These are phyloP conservation scores for Erebia aethiops DNA, from an alignment of 2,888 invertebrate species.

Conservation along the genomic window DNA sequence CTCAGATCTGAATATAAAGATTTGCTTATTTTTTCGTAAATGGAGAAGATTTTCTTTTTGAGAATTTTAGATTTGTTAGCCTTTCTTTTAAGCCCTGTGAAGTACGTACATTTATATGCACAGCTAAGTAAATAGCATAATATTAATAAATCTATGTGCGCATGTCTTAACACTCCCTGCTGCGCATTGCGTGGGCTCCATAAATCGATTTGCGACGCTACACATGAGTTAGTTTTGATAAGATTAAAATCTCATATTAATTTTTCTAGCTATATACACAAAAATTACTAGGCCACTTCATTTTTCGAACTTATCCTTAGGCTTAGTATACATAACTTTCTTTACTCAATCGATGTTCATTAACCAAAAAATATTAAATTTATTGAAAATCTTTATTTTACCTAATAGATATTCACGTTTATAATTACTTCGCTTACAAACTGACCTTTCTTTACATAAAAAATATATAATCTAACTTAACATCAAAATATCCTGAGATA, in stretches of 20 bases:
- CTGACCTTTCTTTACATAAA: neutral
- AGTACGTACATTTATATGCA: neutral
- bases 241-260: neutral
- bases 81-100: too few relatives aligned
- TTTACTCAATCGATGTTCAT: neutral
- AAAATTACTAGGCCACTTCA: neutral
- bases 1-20: too few relatives aligned
- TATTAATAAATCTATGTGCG: constrained; percentile 44
- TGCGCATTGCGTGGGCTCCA: constrained; percentile 56
- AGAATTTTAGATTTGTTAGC: too few relatives aligned
- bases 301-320: neutral
- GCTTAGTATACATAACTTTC: neutral
- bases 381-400: neutral
- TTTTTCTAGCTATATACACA: neutral
- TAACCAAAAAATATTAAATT: too few relatives aligned
- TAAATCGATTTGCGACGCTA: constrained; percentile 57
- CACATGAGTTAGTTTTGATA: constrained; percentile 46
- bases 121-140: neutral
- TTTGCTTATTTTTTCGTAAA: too few relatives aligned
- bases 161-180: constrained; percentile 56
- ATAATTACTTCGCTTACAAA: neutral
- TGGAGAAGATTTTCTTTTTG: too few relatives aligned
- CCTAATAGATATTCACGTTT: neutral
- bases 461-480: neutral
- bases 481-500: constrained; percentile 7